Evolutionary conservation across 1,140 invertebrate genomes (phyloP), one percentile per base, ranked within the genome.

Genomic region (Tetramorium alpestre): DNA sequence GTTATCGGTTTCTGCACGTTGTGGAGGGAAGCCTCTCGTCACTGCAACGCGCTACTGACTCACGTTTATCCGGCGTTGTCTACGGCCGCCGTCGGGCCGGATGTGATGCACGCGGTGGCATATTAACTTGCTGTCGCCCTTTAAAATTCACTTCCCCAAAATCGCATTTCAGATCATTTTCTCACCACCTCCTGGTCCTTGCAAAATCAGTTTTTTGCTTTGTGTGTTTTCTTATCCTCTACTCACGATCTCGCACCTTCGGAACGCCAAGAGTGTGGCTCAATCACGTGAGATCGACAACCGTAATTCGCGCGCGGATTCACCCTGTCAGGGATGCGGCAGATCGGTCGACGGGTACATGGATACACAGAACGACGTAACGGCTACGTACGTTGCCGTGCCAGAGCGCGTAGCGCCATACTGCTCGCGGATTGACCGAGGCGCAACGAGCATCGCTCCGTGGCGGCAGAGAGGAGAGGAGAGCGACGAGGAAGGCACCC

Each of bases 401-500:
- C 91, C 87, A 84, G 90, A 93, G 91, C 94, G 93, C 93, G 91
- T 93, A 94, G 94, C 94, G 94, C 94, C 95, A 95, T 95, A 95
- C 94, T 95, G 92, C 91, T 94, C 92, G 73, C 90, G 88, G 94
- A 95, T 95, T 95, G 94, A 95, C 92, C 93, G 93, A 94, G 91
- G 92, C 87, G 92, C 92, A 92, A 86, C 89, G 90, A 92, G 90
- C 92, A 94, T 92, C 91, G 92, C 91, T 82, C 54, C 76, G 88
- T 76, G 85, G 49, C 73, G 76, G 16, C 51, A 25, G 41, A 0
- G 77, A 70, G 60, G 44, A 73, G 60, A 67, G 72, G 69, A 28
- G 67, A 22, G 41, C 62, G 85, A 78, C 72, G 81, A 54, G 51
- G 72, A 60, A 72, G 16, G 81, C 60, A 38, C 6, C 51, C 41